These are phyloP conservation scores for Folsomia candida DNA, from an alignment of 2,888 invertebrate genomes.

Conservation along the genomic window DNA sequence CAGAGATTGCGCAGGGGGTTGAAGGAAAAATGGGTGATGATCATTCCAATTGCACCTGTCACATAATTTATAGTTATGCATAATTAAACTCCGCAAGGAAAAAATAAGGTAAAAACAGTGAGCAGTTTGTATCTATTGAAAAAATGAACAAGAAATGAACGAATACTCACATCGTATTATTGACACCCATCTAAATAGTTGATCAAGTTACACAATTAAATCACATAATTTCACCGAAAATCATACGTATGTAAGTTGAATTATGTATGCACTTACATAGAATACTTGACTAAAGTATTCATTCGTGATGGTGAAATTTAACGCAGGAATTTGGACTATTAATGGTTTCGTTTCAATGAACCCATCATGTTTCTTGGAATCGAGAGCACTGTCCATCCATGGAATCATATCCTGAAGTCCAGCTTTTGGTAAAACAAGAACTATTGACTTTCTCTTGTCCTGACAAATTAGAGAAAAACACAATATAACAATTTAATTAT, in stretches of 20 bases:
- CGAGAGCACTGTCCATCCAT: slow-evolving; percentile 38
- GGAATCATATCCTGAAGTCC: slow-evolving; percentile 34
- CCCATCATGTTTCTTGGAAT: slow-evolving; percentile 33
- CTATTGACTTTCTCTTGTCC: slow-evolving; percentile 42
- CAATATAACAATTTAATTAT: neutral
- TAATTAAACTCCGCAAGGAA: too few species aligned
- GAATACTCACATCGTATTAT: slow-evolving; percentile 45
- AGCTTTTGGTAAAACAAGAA: slow-evolving; percentile 41
- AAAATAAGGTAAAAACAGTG: too few species aligned
- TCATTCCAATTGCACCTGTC: slow-evolving; percentile 42
- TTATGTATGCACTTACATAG: slow-evolving; percentile 27
- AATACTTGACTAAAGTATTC: slow-evolving; percentile 43
- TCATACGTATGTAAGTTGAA: neutral
- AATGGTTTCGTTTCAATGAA: slow-evolving; percentile 33
- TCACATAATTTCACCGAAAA: slow-evolving; percentile 8
- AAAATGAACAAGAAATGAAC: too few species aligned
- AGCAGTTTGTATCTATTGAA: too few species aligned
- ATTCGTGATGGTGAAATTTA: slow-evolving; percentile 46
- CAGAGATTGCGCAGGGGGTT: slow-evolving; percentile 39
- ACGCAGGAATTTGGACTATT: slow-evolving; percentile 37
- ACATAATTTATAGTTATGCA: too few species aligned
- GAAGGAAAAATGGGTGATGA: slow-evolving; percentile 34
- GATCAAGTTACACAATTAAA: neutral
- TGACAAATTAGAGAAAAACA: too few species aligned
- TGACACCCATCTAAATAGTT: slow-evolving; percentile 42